Evolutionary conservation across 30 jellyfish, hydroid and myxozoan species (phyloP).

Genomic region (Cassiopea andromeda): DNA sequence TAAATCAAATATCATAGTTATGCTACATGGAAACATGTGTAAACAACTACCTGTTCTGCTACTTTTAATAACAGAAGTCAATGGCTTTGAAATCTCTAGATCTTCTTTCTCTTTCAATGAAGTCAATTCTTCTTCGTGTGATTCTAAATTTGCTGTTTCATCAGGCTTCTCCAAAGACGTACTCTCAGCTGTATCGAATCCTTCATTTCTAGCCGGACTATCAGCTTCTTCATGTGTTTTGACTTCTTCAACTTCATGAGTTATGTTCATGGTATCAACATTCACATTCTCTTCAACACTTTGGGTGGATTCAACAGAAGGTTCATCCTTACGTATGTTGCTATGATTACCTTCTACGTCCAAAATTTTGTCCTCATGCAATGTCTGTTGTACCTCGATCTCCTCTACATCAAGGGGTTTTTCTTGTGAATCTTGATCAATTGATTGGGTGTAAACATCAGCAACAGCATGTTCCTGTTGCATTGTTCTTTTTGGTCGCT

Average conservation of each 20-base stretch:
- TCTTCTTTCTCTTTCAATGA: not conserved
- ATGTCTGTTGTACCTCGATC: constrained; percentile 2
- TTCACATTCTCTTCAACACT: not conserved
- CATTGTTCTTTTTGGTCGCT: not conserved
- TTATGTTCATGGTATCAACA: not conserved
- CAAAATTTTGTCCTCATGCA: not conserved
- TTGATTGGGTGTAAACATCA: not conserved
- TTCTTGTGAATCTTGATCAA: not conserved
- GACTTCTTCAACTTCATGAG: not conserved
- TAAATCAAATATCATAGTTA: too few species aligned
- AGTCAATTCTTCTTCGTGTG: not conserved
- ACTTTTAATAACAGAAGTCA: not conserved
- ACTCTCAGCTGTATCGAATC: not conserved
- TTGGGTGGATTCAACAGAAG: not conserved
- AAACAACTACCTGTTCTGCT: not conserved
- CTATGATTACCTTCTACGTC: not conserved
- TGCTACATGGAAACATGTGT: too few species aligned
- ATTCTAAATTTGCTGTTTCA: not conserved
- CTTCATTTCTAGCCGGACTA: not conserved
- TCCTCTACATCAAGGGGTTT: constrained; percentile 29
- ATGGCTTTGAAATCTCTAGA: not conserved
- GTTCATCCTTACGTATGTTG: not conserved
- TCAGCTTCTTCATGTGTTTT: not conserved
- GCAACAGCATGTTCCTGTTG: not conserved
- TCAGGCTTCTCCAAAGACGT: not conserved